Evolutionary conservation across 2,888 invertebrate species (phyloP).

Genomic region (Acanthococcus lagerstroemiae): DNA sequence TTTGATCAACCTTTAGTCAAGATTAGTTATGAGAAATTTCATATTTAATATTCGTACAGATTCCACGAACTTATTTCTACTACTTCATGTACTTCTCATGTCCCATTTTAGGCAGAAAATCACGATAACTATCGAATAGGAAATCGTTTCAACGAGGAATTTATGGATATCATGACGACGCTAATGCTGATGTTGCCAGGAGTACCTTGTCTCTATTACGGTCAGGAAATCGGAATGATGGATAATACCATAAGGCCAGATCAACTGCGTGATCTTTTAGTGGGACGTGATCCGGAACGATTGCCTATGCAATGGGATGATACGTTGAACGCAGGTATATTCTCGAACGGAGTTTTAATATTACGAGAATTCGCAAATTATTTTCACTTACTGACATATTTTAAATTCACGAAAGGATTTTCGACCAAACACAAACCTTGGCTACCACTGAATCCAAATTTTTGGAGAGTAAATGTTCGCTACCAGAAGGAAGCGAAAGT

Average conservation of each 20-base stretch:
- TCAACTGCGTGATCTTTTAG: no score
- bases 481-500: background rate
- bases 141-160: slow-evolving; percentile 40
- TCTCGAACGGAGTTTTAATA: no score
- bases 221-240: slow-evolving; percentile 47
- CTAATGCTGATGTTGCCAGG: slow-evolving; percentile 46
- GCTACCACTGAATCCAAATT: slow-evolving; percentile 32
- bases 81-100: background rate
- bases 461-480: slow-evolving; percentile 22
- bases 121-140: slow-evolving; percentile 39
- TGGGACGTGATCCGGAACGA: no score
- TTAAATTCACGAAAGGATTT: no score
- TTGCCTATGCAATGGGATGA: no score
- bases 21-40: no score
- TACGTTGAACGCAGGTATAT: no score
- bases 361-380: no score
- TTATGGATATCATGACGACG: slow-evolving; percentile 44
- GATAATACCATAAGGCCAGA: background rate
- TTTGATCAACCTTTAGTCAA: no score
- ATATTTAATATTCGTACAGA: background rate
- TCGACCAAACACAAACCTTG: slow-evolving; percentile 11
- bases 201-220: slow-evolving; percentile 46
- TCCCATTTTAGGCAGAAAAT: slow-evolving; percentile 37
- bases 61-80: background rate
- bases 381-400: no score